Evolutionary conservation across 2,113 vertebrate species (phyloP), one percentile per base, ranked within the genome.

Genomic region (Ceuthmochares aereus): DNA sequence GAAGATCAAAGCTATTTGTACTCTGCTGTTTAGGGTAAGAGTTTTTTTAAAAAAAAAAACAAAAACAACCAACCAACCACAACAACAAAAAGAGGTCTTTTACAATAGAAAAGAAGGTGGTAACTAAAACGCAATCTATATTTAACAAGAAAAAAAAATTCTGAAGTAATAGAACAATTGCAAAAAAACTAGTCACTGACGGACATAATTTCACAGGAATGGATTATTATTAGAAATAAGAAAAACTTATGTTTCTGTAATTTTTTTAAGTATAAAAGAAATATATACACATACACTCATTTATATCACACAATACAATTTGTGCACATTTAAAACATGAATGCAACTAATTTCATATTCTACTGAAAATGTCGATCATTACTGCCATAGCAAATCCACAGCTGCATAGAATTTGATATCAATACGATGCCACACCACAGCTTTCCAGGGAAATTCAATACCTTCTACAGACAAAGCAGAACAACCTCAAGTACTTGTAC

Each of bases 221-320:
- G 4, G 4, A 70, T 84, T 89, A 56, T 27, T n/a, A 78, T 23
- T 72, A 75, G n/a, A 84, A 72, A 87, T 56, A 64, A 75, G 23
- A 32, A 90, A 83, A 86, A 2, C 1, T 10, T 20, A 56, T 23
- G 59, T 52, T 78, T 84, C n/a, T 9, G 4, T 49, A 52, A 34
- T 18, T 5, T 52, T 54, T 52, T 62, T 63, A 82, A 56, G 16
- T n/a, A 55, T 19, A 14, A 80, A 2, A 73, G 5, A 49, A 5
- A 60, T 36, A 51, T 16, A 54, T 2, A 49, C 1, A 68, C 0
- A 49, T 2, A 34, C 5, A 9, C 7, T 1, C 16, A 47, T 10
- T 52, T 4, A 52, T 8, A 72, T 59, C 6, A 64, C 6, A 52
- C 10, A 30, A 23, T 47, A 54, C 7, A n/a, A 62, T 51, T 51